Base-by-base conservation (phyloP, 2,888 invertebrate species). In the Shargacucullia verbasci region DNA sequence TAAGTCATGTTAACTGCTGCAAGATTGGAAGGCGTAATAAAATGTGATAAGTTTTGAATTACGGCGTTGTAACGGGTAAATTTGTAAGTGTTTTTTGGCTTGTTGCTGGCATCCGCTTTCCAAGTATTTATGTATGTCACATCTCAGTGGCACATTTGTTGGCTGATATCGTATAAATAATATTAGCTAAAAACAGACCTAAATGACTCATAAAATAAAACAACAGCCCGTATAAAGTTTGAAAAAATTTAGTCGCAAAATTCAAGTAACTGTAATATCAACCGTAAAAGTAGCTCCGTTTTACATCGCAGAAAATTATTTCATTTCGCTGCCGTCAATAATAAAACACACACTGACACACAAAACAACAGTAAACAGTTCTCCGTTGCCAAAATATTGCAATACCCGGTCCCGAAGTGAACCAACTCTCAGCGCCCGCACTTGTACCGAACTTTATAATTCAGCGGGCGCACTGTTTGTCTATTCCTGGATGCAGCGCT, bases 381-480 rank as follows among this genome's bases (percentile, higher is more conserved):
- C 33, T 40, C 60, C 6, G 67, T 49, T 53, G 53, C 62, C 62
- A 52, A 69, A 63, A 63, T 69, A 63, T 68, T 52, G 47, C 47
- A 37, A 44, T 39, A 35, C 20, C 41, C 25, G 45, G 35, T 31
- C 14, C 29, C 33, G 41, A 20, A 20, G 20, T 20, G 20, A 14
- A 40, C 15, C 15, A 11, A 40, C 44, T 34, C 50, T 33, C 40
- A 14, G n/a, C 31, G 38, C 50, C 34, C 40, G 37, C 37, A 48
- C 33, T 14, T 13, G 25, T 46, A 46, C 34, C 45, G 27, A 58
- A 64, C 53, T 62, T 60, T 65, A 66, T 53, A 49, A 66, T 69
- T 56, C 56, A 69, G 38, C 34, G 41, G 49, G 44, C 53, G 45
- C 57, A 41, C 7, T 62, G 45, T 64, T 55, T 55, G 33, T 46